Conservation (phyloP, 2,888 invertebrate genomes). For the Drosophila neutralis region DNA sequence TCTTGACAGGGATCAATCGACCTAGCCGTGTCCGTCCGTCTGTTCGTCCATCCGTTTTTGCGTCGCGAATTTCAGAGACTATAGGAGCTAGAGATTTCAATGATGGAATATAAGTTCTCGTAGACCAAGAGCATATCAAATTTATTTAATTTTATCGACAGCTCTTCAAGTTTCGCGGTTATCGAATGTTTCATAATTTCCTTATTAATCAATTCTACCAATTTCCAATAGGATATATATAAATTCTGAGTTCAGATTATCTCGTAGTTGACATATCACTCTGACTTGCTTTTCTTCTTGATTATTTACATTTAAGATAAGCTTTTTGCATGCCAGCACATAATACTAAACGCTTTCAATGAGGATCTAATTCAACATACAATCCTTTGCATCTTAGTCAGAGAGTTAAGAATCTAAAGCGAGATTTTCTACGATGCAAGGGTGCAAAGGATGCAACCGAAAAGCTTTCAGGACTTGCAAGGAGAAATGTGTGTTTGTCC, state of each 20-base stretch:
- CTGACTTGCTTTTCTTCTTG: not conserved
- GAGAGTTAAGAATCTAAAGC: conserved; percentile 4
- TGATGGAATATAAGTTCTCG: not conserved
- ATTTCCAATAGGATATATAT: not conserved
- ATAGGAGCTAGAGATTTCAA: not conserved
- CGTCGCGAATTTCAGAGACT: not conserved
- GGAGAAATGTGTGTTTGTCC: conserved; percentile 7
- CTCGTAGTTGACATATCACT: not conserved
- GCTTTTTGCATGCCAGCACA: not conserved
- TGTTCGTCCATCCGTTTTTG: not conserved
- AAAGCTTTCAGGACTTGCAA: not conserved
- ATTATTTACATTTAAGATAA: not conserved
- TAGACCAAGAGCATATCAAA: not conserved
- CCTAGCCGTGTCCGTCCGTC: too few relatives aligned
- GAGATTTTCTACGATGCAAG: conserved; percentile 5
- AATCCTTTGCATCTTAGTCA: not conserved
- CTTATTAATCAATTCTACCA: not conserved
- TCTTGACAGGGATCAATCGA: not conserved
- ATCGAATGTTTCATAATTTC: not conserved
- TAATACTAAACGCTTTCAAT: not conserved
- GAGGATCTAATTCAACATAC: not conserved
- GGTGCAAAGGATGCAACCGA: not conserved
- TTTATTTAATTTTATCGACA: not conserved
- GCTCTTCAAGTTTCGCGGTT: too few relatives aligned
- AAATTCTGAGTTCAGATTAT: not conserved